These are phyloP conservation scores for Mormyrops attenuatus DNA, from an alignment of 2,797 vertebrate genomes.

Conservation along the genomic window DNA sequence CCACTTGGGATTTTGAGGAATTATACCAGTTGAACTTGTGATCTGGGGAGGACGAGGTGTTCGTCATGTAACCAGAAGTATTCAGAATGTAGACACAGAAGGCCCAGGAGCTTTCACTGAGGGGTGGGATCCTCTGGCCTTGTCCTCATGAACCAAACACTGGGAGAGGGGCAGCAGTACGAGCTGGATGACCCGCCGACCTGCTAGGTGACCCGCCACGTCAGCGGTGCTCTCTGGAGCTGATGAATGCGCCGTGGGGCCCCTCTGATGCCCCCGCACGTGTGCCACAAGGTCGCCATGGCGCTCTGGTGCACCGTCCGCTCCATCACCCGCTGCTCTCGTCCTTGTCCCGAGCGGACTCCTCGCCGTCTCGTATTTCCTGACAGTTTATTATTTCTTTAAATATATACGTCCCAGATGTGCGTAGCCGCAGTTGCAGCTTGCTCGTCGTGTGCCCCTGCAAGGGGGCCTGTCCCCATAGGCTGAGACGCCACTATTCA, in stretches of 20 bases:
- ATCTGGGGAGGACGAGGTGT: neutral
- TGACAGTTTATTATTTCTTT: neutral
- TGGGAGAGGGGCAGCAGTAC: neutral
- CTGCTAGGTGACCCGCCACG: neutral
- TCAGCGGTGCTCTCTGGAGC: neutral
- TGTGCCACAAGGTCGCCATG: constrained; percentile 36
- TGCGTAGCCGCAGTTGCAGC: neutral
- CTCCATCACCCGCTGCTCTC: neutral
- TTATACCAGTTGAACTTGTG: neutral
- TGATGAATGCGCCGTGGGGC: constrained; percentile 29
- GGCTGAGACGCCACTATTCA: neutral
- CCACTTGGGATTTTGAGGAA: neutral
- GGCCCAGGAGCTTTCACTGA: neutral
- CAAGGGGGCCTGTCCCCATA: neutral
- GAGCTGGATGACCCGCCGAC: neutral
- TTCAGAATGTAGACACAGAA: neutral
- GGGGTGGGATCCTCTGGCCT: neutral
- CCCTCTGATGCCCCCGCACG: neutral
- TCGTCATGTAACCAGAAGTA: neutral
- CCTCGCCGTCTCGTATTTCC: neutral
- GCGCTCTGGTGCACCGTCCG: constrained; percentile 13
- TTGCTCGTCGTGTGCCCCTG: neutral
- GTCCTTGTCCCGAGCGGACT: neutral
- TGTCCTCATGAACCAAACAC: neutral
- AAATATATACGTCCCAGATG: neutral